Conservation (phyloP, 2,113 vertebrate genomes). For the Polypterus senegalus region DNA sequence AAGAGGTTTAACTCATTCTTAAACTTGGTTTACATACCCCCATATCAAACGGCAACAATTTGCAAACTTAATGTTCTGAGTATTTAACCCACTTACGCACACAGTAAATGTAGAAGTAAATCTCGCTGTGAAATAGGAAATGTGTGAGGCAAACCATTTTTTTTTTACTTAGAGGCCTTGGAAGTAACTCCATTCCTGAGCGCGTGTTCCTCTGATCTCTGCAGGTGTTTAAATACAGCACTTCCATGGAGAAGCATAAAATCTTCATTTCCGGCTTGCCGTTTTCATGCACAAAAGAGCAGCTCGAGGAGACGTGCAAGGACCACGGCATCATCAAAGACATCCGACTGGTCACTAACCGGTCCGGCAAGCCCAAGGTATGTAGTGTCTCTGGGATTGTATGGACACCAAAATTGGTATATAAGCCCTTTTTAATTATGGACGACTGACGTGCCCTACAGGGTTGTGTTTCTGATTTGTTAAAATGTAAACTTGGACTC, state of each 20-base stretch:
- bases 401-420: background rate
- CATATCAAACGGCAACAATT: no score
- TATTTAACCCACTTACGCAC: no score
- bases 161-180: no score
- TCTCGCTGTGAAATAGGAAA: no score
- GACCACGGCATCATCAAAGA: constrained; percentile 71
- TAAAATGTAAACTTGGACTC: background rate
- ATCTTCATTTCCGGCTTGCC: constrained; percentile 88
- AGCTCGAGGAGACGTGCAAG: constrained; percentile 70
- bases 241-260: constrained; percentile 84
- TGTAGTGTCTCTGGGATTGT: background rate
- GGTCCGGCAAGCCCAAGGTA: constrained; percentile 92
- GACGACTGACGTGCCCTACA: background rate
- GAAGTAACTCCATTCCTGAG: background rate
- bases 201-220: background rate
- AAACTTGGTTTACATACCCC: no score
- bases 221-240: constrained; percentile 87
- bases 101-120: no score
- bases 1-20: no score
- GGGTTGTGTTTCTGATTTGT: background rate
- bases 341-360: constrained; percentile 81
- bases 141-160: no score
- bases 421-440: background rate
- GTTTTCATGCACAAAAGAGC: constrained; percentile 76
- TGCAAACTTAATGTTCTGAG: no score